Base-by-base conservation (phyloP, 2,888 invertebrate genomes). In the Monopis laevigella region DNA sequence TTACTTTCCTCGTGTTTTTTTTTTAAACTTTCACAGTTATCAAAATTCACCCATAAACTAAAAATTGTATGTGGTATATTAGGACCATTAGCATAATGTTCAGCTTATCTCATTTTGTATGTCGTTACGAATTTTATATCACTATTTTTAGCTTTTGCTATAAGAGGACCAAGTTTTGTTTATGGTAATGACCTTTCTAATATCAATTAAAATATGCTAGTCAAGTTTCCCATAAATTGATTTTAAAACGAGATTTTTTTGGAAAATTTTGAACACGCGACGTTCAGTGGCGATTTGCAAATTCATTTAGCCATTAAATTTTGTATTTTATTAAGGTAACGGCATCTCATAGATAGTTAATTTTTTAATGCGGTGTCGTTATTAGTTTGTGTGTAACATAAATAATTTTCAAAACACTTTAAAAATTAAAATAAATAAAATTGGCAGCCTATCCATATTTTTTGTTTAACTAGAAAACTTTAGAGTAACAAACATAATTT, bases 131-230 rank as follows among this genome's bases (percentile, higher is more conserved):
- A 36, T 36, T 11, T 36, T 36, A n/a, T 36, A 36, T 36, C 21
- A 36, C 4, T 36, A 36, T 21, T 36, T 36, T 32, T 36, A 18
- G 21, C n/a, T 21, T 36, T 36, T 36, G 21, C 36, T 36, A 36
- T 21, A 5, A 21, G 19, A 32, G 16, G 10, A 24, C 10, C 6
- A 24, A 24, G 32, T 19, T 18, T 13, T 35, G 36, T 45, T 48
- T 46, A 43, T 49, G 48, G 47, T 51, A 49, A 50, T 51, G 47
- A 48, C 52, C 44, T 58, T 57, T 57, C 60, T 56, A 53, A 53
- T 61, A 55, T 52, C 58, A 58, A 62, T 64, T 59, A 63, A 55
- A 57, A 16, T 2, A 2, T 2, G 12, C 2, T 16, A 10, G 14
- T 32, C 17, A 7, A 29, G 2, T 14, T 29, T n/a, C 3, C 29